Evolutionary conservation across 2,797 vertebrate species (phyloP), one percentile per base, ranked within the genome.

Genomic region (Amphiprion clarkii): DNA sequence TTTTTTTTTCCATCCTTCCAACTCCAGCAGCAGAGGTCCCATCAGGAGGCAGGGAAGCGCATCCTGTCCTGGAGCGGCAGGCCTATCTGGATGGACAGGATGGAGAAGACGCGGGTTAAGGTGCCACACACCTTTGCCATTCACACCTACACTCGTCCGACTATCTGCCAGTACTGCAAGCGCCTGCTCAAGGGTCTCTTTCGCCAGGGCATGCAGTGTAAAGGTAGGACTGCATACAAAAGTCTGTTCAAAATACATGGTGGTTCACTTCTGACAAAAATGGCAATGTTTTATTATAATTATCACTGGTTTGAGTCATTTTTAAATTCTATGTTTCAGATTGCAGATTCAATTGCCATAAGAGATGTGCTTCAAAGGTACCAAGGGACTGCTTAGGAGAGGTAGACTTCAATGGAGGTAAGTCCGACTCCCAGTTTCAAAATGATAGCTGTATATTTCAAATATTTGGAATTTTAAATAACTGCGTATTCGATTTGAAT

Each of bases 1-100:
- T 21, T 25, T 17, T 19, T 58, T 25, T 62, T 1, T 49, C 17
- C 36, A 8, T 39, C 39, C 8, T 4, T 78, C 8, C 67, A 52
- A 74, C 39, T 70, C 25, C 76, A 74, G 80, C 94, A 96, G 94
- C 95, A 97, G 94, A 95, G 96, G 67, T 94, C 93, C 84, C 96
- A 96, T 88, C 97, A 96, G 92, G 98, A 99, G 73, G 96, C 97
- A 1, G 97, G 97, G 84, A 99, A 99, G 90, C 95, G 98, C 80
- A 97, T 99, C 88, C 96, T 97, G 10, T 99, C 98, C 42, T 99
- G 98, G 97, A 99, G 98, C 6, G 98, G 98, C 51, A 94, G 98
- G 81, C 98, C 98, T 14, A 99, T 99, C 91, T 99, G 98, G 98
- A 98, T 99, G 98, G 98, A 99, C 23, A 99, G 97, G 93, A 98